Conservation (phyloP, 35 echinoderm and acorn worm genomes). For the Eucidaris tribuloides region DNA sequence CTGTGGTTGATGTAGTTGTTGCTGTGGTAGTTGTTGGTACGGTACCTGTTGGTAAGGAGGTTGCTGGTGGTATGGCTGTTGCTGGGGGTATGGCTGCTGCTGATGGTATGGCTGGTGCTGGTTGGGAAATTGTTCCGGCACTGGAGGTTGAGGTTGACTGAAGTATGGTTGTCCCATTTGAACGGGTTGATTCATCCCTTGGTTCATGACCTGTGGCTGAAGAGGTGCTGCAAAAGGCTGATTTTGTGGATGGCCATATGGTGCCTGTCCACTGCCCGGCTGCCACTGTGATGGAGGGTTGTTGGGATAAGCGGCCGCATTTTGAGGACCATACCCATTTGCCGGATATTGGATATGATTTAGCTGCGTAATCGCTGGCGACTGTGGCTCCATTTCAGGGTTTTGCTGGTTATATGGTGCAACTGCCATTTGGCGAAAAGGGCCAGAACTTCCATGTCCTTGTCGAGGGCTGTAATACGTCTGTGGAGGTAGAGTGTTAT, state of each 20-base stretch:
- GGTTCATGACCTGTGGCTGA: conserved; percentile 12
- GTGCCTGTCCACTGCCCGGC: background rate
- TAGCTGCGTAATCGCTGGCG: background rate
- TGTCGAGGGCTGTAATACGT: background rate
- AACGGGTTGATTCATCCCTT: background rate
- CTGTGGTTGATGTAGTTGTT: background rate
- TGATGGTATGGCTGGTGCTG: background rate
- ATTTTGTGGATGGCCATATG: background rate
- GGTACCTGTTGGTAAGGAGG: background rate
- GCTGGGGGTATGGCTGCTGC: conserved; percentile 11
- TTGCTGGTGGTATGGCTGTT: background rate
- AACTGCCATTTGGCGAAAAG: conserved; percentile 5
- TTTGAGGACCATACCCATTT: background rate
- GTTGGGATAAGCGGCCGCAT: background rate
- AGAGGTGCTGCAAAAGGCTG: background rate
- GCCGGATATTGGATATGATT: conserved; percentile 1
- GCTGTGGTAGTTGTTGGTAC: no score
- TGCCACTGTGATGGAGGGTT: conserved; percentile 19
- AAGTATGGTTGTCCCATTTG: background rate
- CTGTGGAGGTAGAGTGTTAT: background rate
- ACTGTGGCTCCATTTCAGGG: background rate
- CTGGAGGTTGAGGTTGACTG: background rate
- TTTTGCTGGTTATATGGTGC: background rate
- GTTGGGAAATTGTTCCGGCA: background rate
- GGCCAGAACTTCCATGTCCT: background rate